Evolutionary conservation across 2,888 invertebrate species (phyloP).

Genomic region (Diplolepis rosae): DNA sequence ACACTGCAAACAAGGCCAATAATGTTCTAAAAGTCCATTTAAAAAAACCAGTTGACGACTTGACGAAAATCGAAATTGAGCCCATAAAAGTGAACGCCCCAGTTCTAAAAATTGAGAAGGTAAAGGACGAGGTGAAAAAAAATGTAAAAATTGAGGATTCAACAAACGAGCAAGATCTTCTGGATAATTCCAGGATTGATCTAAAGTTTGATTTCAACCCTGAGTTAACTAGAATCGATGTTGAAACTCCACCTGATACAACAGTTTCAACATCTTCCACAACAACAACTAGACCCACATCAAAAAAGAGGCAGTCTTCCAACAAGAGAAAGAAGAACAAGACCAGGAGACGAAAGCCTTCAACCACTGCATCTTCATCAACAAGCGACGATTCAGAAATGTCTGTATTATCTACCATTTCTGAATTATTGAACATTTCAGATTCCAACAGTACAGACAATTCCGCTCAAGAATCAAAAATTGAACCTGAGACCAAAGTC

Average conservation of each 20-base stretch:
- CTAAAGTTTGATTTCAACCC: constrained; percentile 65
- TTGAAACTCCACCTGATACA: constrained; percentile 68
- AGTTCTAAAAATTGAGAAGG: constrained; percentile 61
- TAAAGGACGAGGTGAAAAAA: constrained; percentile 51
- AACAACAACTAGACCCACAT: constrained; percentile 69
- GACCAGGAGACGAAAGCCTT: constrained; percentile 77
- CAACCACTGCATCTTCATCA: constrained; percentile 64
- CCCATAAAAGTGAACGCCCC: constrained; percentile 62
- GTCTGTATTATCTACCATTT: constrained; percentile 40
- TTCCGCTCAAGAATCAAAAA: constrained; percentile 71
- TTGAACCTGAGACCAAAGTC: constrained; percentile 67
- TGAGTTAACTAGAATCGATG: constrained; percentile 69
- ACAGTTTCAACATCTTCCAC: constrained; percentile 61
- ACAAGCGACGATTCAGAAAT: constrained; percentile 58
- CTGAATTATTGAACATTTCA: constrained; percentile 17
- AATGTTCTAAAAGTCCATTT: constrained; percentile 63
- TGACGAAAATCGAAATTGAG: constrained; percentile 61
- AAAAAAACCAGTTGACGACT: constrained; percentile 60
- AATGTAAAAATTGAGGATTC: constrained; percentile 49
- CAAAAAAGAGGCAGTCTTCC: constrained; percentile 73
- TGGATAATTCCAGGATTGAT: constrained; percentile 73
- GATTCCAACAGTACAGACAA: constrained; percentile 45
- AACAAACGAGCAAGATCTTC: constrained; percentile 70
- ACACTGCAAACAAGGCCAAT: constrained; percentile 53
- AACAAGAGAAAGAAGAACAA: constrained; percentile 76